These are phyloP conservation scores for Arrhopalites spinosus DNA, from an alignment of 2,888 invertebrate species.

Conservation along the genomic window DNA sequence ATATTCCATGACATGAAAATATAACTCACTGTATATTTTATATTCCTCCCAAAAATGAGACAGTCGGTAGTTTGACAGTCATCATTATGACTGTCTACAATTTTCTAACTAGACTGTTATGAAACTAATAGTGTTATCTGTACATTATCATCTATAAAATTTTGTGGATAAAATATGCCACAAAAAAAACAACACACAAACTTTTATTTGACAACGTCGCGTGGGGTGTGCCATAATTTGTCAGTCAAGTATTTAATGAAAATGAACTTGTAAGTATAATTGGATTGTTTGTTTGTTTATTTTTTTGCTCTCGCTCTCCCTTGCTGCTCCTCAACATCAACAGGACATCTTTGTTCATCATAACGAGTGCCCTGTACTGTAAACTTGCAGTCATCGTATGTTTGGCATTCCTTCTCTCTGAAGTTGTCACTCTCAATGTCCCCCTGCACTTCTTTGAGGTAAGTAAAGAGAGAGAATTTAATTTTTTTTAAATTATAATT, in stretches of 20 bases:
- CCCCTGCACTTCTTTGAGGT: slow-evolving; percentile 89
- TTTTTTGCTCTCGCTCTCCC: not conserved
- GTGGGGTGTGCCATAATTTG: slow-evolving; percentile 10
- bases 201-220: not conserved
- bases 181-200: not conserved
- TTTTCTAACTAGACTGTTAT: too few relatives aligned
- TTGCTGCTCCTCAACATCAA: slow-evolving; percentile 58
- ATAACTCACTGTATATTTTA: slow-evolving; percentile 3
- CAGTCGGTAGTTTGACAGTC: too few relatives aligned
- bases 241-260: slow-evolving; percentile 23
- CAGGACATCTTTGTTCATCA: slow-evolving; percentile 93
- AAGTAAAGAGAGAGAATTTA: slow-evolving; percentile 46
- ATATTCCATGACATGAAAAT: not conserved
- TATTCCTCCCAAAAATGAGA: too few relatives aligned
- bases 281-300: slow-evolving; percentile 6
- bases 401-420: slow-evolving; percentile 91
- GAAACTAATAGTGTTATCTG: too few relatives aligned
- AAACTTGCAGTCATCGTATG: slow-evolving; percentile 91
- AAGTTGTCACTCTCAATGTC: slow-evolving; percentile 89
- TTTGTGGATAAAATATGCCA: too few relatives aligned
- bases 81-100: too few relatives aligned
- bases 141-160: too few relatives aligned
- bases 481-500: not conserved
- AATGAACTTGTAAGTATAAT: slow-evolving; percentile 16
- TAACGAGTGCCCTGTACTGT: slow-evolving; percentile 94